A percentile compares a stretch with the other conserved stretches of the same genome.
phyloP scores from a whole-genome alignment of 2,113 vertebrate species.

The Catharus fuscescens region DNA sequence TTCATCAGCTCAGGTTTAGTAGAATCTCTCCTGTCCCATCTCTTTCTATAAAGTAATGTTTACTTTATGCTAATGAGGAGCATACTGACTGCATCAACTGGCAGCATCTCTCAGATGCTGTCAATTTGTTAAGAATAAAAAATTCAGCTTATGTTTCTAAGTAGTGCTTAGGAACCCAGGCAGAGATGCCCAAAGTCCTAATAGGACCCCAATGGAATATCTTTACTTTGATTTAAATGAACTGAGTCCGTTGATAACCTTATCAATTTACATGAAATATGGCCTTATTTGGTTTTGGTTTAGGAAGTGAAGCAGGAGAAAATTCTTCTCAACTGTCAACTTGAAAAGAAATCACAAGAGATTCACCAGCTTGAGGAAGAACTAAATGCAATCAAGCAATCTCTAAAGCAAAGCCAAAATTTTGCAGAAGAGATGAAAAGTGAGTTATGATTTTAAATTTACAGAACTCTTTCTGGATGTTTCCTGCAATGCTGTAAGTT shows the following conservation, averaged over 20 bases:
- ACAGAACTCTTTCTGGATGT: neutral
- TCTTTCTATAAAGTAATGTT: neutral
- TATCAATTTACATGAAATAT: neutral
- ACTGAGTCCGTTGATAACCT: neutral
- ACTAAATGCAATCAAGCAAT: conserved; percentile 72
- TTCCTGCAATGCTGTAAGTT: neutral
- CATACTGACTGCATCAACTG: neutral
- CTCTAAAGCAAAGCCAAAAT: conserved; percentile 79
- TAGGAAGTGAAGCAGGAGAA: conserved; percentile 85
- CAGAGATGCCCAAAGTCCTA: neutral
- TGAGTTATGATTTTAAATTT: conserved; percentile 53
- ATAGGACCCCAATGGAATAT: neutral
- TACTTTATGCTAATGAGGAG: neutral
- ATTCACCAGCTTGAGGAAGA: conserved; percentile 82
- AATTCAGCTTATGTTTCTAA: neutral
- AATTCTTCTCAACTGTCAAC: conserved; percentile 69
- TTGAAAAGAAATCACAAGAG: conserved; percentile 77
- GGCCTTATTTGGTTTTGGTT: neutral
- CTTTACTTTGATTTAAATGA: neutral
- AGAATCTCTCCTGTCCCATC: neutral
- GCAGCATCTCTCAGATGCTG: neutral
- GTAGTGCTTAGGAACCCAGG: neutral
- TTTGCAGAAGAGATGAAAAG: conserved; percentile 85
- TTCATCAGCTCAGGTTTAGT: neutral
- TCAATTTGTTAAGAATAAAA: neutral